Percentiles rank a stretch among this genome's conserved stretches.
Evolutionary conservation across 2,113 vertebrate species (phyloP).

Genomic region (Seriola quinqueradiata): DNA sequence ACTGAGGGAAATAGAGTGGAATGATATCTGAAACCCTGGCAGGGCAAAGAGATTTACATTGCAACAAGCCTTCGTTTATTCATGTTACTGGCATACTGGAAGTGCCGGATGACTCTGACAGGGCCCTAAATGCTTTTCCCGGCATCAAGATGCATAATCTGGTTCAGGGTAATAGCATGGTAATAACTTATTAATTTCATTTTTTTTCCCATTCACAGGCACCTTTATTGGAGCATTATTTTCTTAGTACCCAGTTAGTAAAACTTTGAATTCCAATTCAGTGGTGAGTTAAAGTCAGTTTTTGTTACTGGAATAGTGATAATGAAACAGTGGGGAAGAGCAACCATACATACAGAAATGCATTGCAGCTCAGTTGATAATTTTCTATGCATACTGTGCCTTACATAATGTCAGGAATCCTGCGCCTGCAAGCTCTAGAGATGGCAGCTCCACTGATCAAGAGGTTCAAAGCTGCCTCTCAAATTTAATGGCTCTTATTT

Average conservation of each 20-base stretch:
- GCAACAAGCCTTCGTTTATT: slow-evolving; percentile 40
- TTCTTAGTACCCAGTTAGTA: slow-evolving; percentile 7
- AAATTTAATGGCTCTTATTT: not conserved
- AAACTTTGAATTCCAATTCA: slow-evolving; percentile 19
- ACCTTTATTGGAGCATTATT: not conserved
- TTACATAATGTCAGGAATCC: not conserved
- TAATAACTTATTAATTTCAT: slow-evolving; percentile 14
- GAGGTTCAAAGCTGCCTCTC: slow-evolving; percentile 3
- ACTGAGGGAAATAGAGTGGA: slow-evolving; percentile 55
- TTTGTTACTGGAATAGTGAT: not conserved
- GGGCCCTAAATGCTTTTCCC: slow-evolving; percentile 35
- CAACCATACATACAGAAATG: not conserved
- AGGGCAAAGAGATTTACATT: slow-evolving; percentile 51
- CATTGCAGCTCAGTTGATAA: not conserved
- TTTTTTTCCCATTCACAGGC: slow-evolving; percentile 3
- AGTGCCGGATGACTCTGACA: slow-evolving; percentile 6
- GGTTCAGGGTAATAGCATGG: slow-evolving; percentile 13
- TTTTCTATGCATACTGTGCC: not conserved
- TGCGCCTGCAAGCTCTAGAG: not conserved
- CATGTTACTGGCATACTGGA: slow-evolving; percentile 34
- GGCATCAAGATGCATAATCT: slow-evolving; percentile 30
- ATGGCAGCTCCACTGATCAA: not conserved
- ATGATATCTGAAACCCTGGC: slow-evolving; percentile 41
- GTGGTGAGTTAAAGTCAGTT: not conserved
- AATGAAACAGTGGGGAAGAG: not conserved